Evolutionary conservation across 2,797 vertebrate species (phyloP).

Genomic region (Oryzias dopingdopingensis): DNA sequence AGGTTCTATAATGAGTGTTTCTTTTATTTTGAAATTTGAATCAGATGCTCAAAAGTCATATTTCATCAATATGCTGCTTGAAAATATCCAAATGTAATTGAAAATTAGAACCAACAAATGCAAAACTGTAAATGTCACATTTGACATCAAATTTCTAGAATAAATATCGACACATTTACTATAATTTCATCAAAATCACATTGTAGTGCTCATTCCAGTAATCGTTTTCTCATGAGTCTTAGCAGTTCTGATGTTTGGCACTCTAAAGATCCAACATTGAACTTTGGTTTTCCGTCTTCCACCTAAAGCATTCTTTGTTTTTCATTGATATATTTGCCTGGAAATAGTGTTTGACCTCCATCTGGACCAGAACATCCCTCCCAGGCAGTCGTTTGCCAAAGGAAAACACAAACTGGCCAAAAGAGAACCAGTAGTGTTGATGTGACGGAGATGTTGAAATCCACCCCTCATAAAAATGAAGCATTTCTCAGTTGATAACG

Average conservation of each 20-base stretch:
- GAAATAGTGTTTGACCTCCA: constrained; percentile 6
- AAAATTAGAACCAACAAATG: too few species aligned
- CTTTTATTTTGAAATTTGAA: too few species aligned
- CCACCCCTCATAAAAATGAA: constrained; percentile 9
- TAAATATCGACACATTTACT: too few species aligned
- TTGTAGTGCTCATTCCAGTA: background rate
- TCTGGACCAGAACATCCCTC: constrained; percentile 12
- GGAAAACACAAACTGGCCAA: background rate
- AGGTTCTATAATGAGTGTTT: too few species aligned
- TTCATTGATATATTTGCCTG: constrained; percentile 9
- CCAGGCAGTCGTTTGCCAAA: constrained; percentile 7
- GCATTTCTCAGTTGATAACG: constrained; percentile 2
- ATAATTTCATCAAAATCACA: background rate
- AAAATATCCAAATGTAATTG: too few species aligned
- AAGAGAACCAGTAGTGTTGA: constrained; percentile 21
- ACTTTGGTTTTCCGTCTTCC: background rate
- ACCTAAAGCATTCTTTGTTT: background rate
- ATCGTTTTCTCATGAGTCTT: background rate
- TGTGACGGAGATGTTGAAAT: constrained; percentile 32
- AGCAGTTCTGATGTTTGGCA: background rate
- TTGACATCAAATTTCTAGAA: too few species aligned
- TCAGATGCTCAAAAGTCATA: too few species aligned
- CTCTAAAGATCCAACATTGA: background rate
- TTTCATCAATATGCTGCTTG: too few species aligned
- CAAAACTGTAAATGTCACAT: too few species aligned